A percentile compares a stretch with the other conserved stretches of the same genome.
phyloP scores from a whole-genome alignment of 35 echinoderm and acorn worm species.

The Amphiura filiformis region DNA sequence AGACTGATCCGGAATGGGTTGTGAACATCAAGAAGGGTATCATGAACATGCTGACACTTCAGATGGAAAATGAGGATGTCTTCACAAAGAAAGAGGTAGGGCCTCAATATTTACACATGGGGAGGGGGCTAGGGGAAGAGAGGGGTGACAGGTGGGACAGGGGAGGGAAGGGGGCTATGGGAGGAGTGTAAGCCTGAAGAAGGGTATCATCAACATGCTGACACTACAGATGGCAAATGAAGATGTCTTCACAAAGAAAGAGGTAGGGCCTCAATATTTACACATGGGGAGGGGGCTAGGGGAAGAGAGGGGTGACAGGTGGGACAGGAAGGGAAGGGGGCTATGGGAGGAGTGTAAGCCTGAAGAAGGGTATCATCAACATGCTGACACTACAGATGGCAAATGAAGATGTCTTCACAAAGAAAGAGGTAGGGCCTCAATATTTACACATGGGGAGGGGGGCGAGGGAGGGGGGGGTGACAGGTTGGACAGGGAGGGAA shows the following conservation, averaged over 20 bases:
- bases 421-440: conserved; percentile 9
- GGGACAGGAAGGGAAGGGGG: too few species aligned
- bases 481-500: too few species aligned
- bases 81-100: conserved; percentile 16
- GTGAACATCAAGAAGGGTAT: conserved; percentile 53
- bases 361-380: conserved; percentile 60
- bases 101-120: too few species aligned
- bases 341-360: conserved; percentile 38
- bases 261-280: too few species aligned
- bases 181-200: conserved; percentile 45
- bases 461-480: too few species aligned
- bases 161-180: too few species aligned
- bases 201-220: conserved; percentile 58
- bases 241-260: background rate
- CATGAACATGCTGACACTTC: conserved; percentile 45
- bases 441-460: too few species aligned
- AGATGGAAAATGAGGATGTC: conserved; percentile 16
- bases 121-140: too few species aligned
- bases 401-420: conserved; percentile 7
- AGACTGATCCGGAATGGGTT: conserved; percentile 38
- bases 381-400: conserved; percentile 31
- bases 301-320: too few species aligned
- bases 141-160: too few species aligned
- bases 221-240: conserved; percentile 24
- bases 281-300: too few species aligned